Conservation (phyloP, 1,140 invertebrate species). For the Muscidifurax raptorellus region DNA sequence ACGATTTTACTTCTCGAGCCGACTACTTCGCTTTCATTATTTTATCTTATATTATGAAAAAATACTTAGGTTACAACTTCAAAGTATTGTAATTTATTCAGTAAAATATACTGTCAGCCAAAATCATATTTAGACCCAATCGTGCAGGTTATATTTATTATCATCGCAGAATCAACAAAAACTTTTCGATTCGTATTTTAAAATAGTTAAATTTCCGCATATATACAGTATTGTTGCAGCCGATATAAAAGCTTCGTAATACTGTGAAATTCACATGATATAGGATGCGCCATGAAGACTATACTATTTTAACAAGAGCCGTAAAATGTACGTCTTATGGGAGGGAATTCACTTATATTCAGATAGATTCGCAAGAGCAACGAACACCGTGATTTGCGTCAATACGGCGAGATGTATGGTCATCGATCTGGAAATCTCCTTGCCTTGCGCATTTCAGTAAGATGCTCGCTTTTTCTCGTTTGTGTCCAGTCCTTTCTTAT, state of each 20-base stretch:
- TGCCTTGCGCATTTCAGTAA: not conserved
- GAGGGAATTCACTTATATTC: not conserved
- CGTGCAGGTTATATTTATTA: too few species aligned
- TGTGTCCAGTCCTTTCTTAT: conserved; percentile 2
- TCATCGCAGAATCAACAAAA: not conserved
- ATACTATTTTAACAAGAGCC: conserved; percentile 10
- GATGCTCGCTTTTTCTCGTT: not conserved
- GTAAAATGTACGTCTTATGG: not conserved
- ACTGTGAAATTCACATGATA: conserved; percentile 11
- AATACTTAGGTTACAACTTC: too few species aligned
- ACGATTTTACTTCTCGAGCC: too few species aligned
- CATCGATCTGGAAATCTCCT: not conserved
- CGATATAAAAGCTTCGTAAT: not conserved
- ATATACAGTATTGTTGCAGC: conserved; percentile 51
- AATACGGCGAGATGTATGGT: not conserved
- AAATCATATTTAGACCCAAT: too few species aligned
- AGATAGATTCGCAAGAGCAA: not conserved
- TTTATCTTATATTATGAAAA: too few species aligned
- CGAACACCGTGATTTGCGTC: not conserved
- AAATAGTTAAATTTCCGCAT: conserved; percentile 48
- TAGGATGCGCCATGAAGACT: not conserved
- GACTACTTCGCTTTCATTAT: too few species aligned
- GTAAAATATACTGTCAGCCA: too few species aligned
- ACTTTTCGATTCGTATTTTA: conserved; percentile 1
- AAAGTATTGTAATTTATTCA: too few species aligned